Evolutionary conservation across 1,140 invertebrate genomes (phyloP), one percentile per base, ranked within the genome.

Genomic region (Lordiphosa clarofinis): DNA sequence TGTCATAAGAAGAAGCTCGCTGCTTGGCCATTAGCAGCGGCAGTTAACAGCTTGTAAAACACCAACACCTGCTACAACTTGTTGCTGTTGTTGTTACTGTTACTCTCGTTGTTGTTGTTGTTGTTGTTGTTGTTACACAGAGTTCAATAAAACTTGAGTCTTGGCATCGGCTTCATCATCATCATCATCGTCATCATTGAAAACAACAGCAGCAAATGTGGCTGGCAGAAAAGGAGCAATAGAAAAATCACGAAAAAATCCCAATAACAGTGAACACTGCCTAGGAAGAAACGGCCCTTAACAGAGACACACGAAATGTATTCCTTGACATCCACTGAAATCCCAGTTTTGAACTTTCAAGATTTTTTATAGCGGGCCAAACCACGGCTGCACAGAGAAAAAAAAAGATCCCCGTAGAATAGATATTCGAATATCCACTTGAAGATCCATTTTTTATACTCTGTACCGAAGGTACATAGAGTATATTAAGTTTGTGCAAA

Each of bases 41-140:
- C 74, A 79, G 74, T 78, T 78, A 78, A 79, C 74, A 78, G 74
- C 74, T 78, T 78, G 74, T 78, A 78, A 78, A 79, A 73, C 74
- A 78, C 64, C 53, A 79, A 73, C 74, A 78, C 74, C 74, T 78
- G 74, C 74, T 66, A 73, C 74, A 79, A 73, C 49, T 59, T 59
- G 38, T 40, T 55, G 52, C 28, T 48, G 50, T 54, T 47, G 46
- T 38, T 59, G 52, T 35, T 52, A 24, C 31, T 40, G 28, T 37
- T 48, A 24, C 11, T 56, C 47, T 58, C 56, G 54, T 42, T 49
- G 49, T 56, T 57, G 21, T 12, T 19, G 38, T 37, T 55, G 50
- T 37, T 54, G 50, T 42, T 56, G 52, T 44, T 15, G n/a, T n/a
- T n/a, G n/a, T 19, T 55, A 61, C 65, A 53, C 38, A 59, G 69